A percentile compares a stretch with the other conserved stretches of the same genome.
Evolutionary conservation across 2,113 vertebrate genomes (phyloP).

Genomic region (Electrona antarctica): DNA sequence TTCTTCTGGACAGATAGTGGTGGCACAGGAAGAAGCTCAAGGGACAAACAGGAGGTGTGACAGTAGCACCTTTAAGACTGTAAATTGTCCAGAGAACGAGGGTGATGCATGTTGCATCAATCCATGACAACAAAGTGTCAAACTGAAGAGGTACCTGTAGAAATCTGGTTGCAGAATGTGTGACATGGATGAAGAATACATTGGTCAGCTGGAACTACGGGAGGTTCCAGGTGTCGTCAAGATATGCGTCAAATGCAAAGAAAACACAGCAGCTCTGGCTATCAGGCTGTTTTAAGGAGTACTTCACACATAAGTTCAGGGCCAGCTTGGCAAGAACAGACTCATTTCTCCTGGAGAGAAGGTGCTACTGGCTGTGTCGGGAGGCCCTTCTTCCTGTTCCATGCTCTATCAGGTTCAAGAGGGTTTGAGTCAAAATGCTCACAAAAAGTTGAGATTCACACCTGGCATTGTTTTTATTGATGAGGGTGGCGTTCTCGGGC

Average conservation of each 20-base stretch:
- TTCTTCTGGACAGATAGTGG: no score
- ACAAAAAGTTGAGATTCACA: conserved; percentile 89
- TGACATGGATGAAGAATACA: conserved; percentile 75
- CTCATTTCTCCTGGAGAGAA: conserved; percentile 92
- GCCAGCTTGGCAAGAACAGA: conserved; percentile 91
- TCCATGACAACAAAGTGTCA: no score
- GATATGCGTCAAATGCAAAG: conserved; percentile 88
- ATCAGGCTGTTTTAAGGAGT: conserved; percentile 90
- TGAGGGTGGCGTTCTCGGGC: conserved; percentile 82
- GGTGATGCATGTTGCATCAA: not conserved
- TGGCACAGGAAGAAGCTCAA: no score
- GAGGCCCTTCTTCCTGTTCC: conserved; percentile 86
- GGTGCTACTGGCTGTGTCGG: conserved; percentile 92
- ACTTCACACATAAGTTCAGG: conserved; percentile 93
- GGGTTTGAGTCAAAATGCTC: conserved; percentile 89
- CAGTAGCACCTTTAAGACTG: not conserved
- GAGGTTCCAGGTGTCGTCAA: conserved; percentile 63
- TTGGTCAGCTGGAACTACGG: conserved; percentile 33
- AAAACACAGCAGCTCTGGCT: conserved; percentile 78
- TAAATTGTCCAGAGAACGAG: not conserved
- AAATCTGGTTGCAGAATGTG: conserved; percentile 64
- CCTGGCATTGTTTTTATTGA: conserved; percentile 86
- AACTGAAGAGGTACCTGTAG: no score
- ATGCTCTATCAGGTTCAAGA: conserved; percentile 92
- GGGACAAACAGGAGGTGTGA: no score